Percentiles rank a stretch among this genome's conserved stretches.
Evolutionary conservation across 2,797 vertebrate genomes (phyloP).

Genomic region (Pseudochromis fuscus): DNA sequence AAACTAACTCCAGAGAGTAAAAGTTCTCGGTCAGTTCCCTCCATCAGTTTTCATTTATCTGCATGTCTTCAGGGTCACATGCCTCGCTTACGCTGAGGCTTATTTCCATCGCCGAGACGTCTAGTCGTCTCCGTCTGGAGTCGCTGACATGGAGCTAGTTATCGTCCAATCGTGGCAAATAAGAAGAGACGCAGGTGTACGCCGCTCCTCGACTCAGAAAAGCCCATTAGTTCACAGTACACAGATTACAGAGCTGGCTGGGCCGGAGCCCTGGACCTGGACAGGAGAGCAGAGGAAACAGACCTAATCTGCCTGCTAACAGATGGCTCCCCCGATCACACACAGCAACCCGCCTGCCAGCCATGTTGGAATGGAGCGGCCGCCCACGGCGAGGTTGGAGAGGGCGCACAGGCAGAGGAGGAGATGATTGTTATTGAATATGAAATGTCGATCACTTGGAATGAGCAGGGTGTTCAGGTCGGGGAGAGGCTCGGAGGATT

Average conservation of each 20-base stretch:
- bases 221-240: conserved; percentile 72
- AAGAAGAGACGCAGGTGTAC: conserved; percentile 71
- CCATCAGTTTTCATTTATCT: conserved; percentile 21
- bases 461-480: conserved; percentile 38
- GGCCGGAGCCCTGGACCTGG: conserved; percentile 43
- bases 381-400: conserved; percentile 66
- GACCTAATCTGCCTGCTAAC: conserved; percentile 77
- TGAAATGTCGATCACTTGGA: conserved; percentile 73
- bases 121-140: conserved; percentile 32
- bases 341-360: conserved; percentile 66
- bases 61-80: conserved; percentile 20
- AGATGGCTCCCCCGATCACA: conserved; percentile 76
- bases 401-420: conserved; percentile 63
- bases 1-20: not conserved
- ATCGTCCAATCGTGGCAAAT: conserved; percentile 49
- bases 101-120: conserved; percentile 30
- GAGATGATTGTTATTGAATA: conserved; percentile 77
- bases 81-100: conserved; percentile 7
- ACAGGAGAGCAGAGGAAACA: conserved; percentile 64
- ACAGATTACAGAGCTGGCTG: conserved; percentile 64
- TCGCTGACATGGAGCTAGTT: conserved; percentile 30
- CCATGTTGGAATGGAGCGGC: conserved; percentile 62
- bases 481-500: conserved; percentile 20
- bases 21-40: not conserved
- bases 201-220: conserved; percentile 45